phyloP scores from a whole-genome alignment of 2,113 vertebrate species.

The Aldabrachelys gigantea region DNA sequence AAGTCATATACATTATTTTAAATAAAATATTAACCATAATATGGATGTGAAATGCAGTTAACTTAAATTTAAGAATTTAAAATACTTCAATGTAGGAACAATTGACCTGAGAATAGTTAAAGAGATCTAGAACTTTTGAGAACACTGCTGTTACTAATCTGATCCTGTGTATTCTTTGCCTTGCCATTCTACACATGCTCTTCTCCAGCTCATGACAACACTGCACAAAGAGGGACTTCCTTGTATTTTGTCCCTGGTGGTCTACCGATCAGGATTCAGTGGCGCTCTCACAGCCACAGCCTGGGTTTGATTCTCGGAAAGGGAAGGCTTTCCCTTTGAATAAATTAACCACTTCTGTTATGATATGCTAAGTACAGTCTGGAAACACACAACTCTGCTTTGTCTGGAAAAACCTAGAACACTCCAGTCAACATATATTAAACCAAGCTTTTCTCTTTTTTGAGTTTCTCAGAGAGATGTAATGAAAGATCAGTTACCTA shows the following conservation, averaged over 20 bases:
- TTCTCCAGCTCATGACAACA: not conserved
- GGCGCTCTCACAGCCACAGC: not conserved
- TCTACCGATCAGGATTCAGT: not conserved
- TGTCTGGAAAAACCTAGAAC: not conserved
- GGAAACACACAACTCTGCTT: constrained; percentile 20
- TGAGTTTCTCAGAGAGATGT: not conserved
- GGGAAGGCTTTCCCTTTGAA: not conserved
- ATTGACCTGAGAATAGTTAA: not conserved
- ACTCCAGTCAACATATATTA: not conserved
- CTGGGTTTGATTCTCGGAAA: not conserved
- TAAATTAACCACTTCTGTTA: constrained; percentile 1
- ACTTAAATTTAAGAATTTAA: not conserved
- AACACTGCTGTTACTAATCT: not conserved
- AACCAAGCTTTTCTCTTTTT: not conserved
- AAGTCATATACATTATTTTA: not conserved
- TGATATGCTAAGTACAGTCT: not conserved
- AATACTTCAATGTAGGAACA: not conserved
- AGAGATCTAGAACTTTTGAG: not conserved
- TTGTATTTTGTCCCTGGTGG: not conserved
- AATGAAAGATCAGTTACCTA: not conserved
- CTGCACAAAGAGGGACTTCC: not conserved
- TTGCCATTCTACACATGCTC: not conserved
- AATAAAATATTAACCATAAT: constrained; percentile 9
- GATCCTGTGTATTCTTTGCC: not conserved
- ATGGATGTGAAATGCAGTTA: not conserved